Evolutionary conservation across 92 coral and sea anemone species (phyloP).

Genomic region (Bergia puertoricense): DNA sequence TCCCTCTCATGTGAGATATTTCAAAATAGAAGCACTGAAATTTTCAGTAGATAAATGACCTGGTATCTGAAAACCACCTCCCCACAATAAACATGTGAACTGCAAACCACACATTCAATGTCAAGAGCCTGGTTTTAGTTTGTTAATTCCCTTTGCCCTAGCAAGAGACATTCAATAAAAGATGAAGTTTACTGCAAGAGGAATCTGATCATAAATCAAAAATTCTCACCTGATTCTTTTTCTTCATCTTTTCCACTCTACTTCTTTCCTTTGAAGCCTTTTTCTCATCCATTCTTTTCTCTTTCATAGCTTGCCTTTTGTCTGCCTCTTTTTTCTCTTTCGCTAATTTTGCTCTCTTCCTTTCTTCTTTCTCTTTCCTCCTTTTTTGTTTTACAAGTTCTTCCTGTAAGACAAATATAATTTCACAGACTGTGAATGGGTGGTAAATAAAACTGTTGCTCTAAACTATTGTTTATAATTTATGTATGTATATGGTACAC

Average conservation of each 20-base stretch:
- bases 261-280: constrained; percentile 26
- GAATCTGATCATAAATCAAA: background rate
- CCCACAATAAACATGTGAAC: no score
- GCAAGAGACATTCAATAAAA: background rate
- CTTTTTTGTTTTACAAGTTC: background rate
- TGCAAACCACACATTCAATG: no score
- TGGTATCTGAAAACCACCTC: no score
- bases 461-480: no score
- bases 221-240: background rate
- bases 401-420: background rate
- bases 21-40: no score
- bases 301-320: constrained; percentile 22
- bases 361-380: constrained; percentile 8
- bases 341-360: constrained; percentile 28
- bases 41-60: no score
- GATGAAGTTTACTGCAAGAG: background rate
- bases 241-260: constrained; percentile 12
- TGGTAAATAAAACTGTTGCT: no score
- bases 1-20: no score
- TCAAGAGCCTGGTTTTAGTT: no score
- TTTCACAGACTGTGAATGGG: background rate
- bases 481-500: no score
- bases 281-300: constrained; percentile 12
- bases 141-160: no score
- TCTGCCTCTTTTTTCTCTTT: constrained; percentile 31